Evolutionary conservation across 2,113 vertebrate genomes (phyloP).

Genomic region (Lagenorhynchus albirostris): DNA sequence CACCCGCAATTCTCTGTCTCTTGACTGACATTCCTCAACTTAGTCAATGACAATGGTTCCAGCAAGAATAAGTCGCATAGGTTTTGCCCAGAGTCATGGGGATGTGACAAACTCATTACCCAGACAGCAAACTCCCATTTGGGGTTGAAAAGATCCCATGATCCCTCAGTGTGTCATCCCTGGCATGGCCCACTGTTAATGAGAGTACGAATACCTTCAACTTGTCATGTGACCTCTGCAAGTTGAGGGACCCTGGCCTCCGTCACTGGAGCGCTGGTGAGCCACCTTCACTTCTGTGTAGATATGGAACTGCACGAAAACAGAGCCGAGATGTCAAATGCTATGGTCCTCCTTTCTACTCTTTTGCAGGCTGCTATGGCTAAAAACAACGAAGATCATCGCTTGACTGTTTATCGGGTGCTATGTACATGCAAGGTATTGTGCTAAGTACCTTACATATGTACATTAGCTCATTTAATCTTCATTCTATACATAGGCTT

Average conservation of each 20-base stretch:
- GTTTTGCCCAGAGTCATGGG: not conserved
- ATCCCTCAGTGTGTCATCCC: fast-evolving
- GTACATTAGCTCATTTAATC: not conserved
- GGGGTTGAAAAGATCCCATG: no score
- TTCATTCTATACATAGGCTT: no score
- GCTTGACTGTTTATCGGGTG: no score
- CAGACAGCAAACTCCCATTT: not conserved
- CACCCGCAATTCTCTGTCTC: not conserved
- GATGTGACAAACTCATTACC: not conserved
- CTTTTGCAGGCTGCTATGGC: not conserved
- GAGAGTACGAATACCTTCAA: not conserved
- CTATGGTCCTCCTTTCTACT: no score
- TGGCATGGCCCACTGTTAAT: fast-evolving
- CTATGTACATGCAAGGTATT: fast-evolving
- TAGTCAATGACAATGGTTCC: no score
- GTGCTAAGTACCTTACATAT: fast-evolving
- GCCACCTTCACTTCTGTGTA: not conserved
- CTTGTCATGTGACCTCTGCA: not conserved
- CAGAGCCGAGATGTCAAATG: not conserved
- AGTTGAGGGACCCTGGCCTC: not conserved
- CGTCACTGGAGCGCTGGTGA: fast-evolving
- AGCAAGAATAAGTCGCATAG: fast-evolving
- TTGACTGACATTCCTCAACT: not conserved
- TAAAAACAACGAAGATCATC: not conserved
- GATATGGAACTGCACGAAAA: not conserved